These are phyloP conservation scores for Hermaeophaga mercurialis DNA, from an alignment of 2,888 invertebrate genomes.

Conservation along the genomic window DNA sequence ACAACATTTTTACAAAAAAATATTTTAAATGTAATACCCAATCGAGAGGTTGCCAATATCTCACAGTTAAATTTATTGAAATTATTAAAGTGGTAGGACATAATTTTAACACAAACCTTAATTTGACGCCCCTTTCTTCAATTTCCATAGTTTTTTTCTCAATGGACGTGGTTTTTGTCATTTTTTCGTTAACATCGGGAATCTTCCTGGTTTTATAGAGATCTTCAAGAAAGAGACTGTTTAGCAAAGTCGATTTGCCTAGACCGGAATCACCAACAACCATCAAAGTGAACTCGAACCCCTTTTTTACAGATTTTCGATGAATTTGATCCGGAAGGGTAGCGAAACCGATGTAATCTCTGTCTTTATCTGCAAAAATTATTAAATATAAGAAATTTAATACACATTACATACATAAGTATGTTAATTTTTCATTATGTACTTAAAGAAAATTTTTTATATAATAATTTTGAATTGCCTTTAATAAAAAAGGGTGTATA, in stretches of 20 bases:
- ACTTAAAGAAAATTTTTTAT: no score
- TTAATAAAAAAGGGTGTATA: no score
- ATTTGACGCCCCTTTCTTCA: constrained; percentile 89
- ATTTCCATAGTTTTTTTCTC: constrained; percentile 91
- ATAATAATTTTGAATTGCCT: no score
- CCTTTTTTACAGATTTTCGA: constrained; percentile 93
- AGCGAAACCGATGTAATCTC: constrained; percentile 92
- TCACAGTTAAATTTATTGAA: no score
- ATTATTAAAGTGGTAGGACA: no score
- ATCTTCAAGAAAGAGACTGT: constrained; percentile 92
- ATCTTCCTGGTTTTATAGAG: constrained; percentile 85
- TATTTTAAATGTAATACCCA: no score
- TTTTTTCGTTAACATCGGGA: constrained; percentile 66
- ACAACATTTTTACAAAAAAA: no score
- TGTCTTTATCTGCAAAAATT: constrained; percentile 57
- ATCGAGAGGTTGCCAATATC: no score
- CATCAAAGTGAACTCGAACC: constrained; percentile 96
- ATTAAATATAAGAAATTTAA: no score
- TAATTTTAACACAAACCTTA: no score
- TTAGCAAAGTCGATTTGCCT: constrained; percentile 93
- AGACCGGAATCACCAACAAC: constrained; percentile 94
- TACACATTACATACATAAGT: no score
- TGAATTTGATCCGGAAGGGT: constrained; percentile 96
- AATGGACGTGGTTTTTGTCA: constrained; percentile 73
- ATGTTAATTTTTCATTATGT: no score